Percentiles rank a stretch among this genome's conserved stretches.
These are phyloP conservation scores for Meleagris gallopavo DNA, from an alignment of 2,113 vertebrate genomes.

Conservation along the genomic window DNA sequence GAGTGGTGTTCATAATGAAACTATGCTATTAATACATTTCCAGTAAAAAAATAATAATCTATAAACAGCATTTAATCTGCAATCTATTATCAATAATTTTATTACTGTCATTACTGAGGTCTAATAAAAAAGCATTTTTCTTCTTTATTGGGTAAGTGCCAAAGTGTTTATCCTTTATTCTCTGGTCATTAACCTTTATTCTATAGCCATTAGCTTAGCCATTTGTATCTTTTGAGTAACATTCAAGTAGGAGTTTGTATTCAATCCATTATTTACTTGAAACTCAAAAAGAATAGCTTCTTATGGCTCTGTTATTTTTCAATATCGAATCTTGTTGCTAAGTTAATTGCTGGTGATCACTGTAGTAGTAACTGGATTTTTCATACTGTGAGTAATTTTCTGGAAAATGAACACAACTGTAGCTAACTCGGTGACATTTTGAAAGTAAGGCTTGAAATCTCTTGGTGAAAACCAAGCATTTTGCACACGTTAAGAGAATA, in stretches of 20 bases:
- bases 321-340: constrained; percentile 26
- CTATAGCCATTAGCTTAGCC: constrained; percentile 60
- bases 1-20: constrained; percentile 43
- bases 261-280: constrained; percentile 58
- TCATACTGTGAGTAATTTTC: constrained; percentile 2
- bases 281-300: constrained; percentile 15
- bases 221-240: constrained; percentile 60
- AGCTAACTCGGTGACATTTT: not conserved
- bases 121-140: constrained; percentile 71
- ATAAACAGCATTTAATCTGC: constrained; percentile 26
- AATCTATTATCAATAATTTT: constrained; percentile 73
- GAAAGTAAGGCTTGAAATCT: not conserved
- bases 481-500: not conserved
- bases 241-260: constrained; percentile 65
- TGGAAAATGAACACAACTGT: not conserved
- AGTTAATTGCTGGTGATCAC: not conserved
- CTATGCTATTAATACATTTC: constrained; percentile 42
- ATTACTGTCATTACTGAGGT: constrained; percentile 39
- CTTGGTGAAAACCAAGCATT: not conserved
- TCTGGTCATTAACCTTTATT: constrained; percentile 72
- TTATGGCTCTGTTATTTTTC: constrained; percentile 16
- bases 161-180: constrained; percentile 69
- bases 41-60: constrained; percentile 19
- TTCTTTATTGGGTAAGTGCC: constrained; percentile 67
- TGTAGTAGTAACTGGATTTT: not conserved